A percentile compares a stretch with the other conserved stretches of the same genome.
Conservation (phyloP, 1,140 invertebrate genomes). For the Drosophila teissieri region DNA sequence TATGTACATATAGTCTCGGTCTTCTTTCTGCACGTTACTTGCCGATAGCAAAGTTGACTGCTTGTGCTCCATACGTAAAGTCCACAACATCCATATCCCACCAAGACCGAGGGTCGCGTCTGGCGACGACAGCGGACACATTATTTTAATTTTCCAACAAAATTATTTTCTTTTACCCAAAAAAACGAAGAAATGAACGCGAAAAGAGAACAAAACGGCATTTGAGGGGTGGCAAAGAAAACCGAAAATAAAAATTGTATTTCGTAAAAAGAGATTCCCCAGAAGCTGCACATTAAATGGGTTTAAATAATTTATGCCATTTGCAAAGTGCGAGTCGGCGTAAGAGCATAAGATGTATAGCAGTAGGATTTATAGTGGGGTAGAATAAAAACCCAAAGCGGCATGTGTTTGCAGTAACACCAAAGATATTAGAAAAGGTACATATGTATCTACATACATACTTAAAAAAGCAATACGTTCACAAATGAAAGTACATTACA, state of each 20-base stretch:
- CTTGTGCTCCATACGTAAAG: neutral
- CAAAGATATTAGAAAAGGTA: neutral
- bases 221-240: conserved; percentile 63
- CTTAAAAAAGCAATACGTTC: too few relatives aligned
- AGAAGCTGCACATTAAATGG: conserved; percentile 75
- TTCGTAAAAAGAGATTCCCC: conserved; percentile 64
- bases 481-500: too few relatives aligned
- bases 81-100: conserved; percentile 4
- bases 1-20: too few relatives aligned
- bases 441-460: too few relatives aligned
- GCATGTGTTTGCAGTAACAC: conserved; percentile 68
- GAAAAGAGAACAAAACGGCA: conserved; percentile 25
- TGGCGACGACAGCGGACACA: conserved; percentile 81
- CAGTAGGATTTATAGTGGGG: conserved; percentile 1
- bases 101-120: conserved; percentile 42
- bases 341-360: neutral
- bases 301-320: conserved; percentile 77
- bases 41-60: too few relatives aligned
- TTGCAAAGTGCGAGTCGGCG: conserved; percentile 33
- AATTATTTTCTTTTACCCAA: conserved; percentile 54
- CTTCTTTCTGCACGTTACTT: conserved; percentile 1
- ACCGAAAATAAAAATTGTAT: conserved; percentile 73
- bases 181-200: conserved; percentile 52
- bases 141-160: conserved; percentile 75
- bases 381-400: conserved; percentile 18